Evolutionary conservation across 2,113 vertebrate genomes (phyloP).

Genomic region (Macquaria ambigua): DNA sequence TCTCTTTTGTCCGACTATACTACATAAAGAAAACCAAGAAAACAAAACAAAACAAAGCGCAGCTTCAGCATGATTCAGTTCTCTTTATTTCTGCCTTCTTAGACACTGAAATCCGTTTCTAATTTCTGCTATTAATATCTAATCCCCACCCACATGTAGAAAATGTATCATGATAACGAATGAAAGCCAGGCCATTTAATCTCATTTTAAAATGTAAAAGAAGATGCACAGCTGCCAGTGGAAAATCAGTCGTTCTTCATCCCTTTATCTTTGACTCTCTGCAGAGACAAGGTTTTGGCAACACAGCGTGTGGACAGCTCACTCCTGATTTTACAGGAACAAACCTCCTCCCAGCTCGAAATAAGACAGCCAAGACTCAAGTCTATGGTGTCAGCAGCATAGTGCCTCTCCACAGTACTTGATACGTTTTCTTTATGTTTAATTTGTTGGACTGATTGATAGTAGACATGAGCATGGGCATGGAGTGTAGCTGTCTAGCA

Average conservation of each 20-base stretch:
- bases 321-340: slow-evolving; percentile 59
- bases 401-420: slow-evolving; percentile 4
- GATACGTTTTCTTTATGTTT: slow-evolving; percentile 36
- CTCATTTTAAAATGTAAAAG: slow-evolving; percentile 37
- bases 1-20: background rate
- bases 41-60: slow-evolving; percentile 33
- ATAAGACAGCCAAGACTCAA: slow-evolving; percentile 44
- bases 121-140: slow-evolving; percentile 47
- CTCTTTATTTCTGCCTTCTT: slow-evolving; percentile 30
- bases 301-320: slow-evolving; percentile 45
- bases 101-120: slow-evolving; percentile 25
- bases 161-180: slow-evolving; percentile 7
- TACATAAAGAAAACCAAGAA: slow-evolving; percentile 21
- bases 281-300: slow-evolving; percentile 53
- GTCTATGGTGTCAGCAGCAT: slow-evolving; percentile 33
- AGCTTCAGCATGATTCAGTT: slow-evolving; percentile 18
- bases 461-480: background rate
- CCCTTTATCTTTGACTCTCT: slow-evolving; percentile 18
- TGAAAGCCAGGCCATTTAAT: slow-evolving; percentile 41
- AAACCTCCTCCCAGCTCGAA: slow-evolving; percentile 49
- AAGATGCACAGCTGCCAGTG: slow-evolving; percentile 31
- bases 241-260: slow-evolving; percentile 6
- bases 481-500: slow-evolving; percentile 7
- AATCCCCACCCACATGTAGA: slow-evolving; percentile 38
- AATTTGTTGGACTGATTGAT: slow-evolving; percentile 25